Percentiles rank a stretch among this genome's conserved stretches.
phyloP scores from a whole-genome alignment of 2,113 vertebrate genomes.

The Ptilorrhoa leucosticta region DNA sequence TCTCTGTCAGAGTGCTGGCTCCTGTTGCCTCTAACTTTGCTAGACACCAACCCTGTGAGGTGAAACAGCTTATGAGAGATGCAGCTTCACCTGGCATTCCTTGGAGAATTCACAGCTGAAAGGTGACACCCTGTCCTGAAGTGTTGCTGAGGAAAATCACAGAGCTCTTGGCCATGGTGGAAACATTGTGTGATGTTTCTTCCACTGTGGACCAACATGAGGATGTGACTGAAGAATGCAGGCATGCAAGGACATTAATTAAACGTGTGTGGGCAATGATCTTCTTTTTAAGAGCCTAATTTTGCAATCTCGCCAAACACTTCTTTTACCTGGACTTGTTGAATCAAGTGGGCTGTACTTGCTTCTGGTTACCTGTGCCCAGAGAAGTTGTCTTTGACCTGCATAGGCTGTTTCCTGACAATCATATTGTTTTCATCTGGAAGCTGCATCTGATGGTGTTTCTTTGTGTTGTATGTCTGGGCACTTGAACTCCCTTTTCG shows the following conservation, averaged over 20 bases:
- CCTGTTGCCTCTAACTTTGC: background rate
- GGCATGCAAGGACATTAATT: background rate
- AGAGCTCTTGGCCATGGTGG: accelerated
- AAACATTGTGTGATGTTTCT: background rate
- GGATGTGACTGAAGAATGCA: background rate
- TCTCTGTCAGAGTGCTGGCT: background rate
- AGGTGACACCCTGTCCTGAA: no score
- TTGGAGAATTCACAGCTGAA: background rate
- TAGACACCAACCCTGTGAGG: accelerated
- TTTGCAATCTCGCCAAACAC: background rate
- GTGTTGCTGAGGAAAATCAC: background rate
- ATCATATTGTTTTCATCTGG: accelerated
- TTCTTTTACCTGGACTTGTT: background rate
- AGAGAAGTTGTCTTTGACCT: background rate
- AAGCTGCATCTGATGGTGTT: accelerated
- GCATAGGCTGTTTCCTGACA: background rate
- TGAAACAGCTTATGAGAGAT: background rate
- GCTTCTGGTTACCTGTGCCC: background rate
- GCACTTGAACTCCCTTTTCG: accelerated
- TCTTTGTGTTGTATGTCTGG: background rate
- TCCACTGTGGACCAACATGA: background rate
- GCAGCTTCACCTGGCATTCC: background rate
- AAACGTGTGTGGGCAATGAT: no score
- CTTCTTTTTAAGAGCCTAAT: background rate
- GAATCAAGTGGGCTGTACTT: background rate